Percentiles rank a stretch among this genome's conserved stretches.
These are phyloP conservation scores for Leptinotarsa tumamoca DNA, from an alignment of 2,888 invertebrate species.

Conservation along the genomic window DNA sequence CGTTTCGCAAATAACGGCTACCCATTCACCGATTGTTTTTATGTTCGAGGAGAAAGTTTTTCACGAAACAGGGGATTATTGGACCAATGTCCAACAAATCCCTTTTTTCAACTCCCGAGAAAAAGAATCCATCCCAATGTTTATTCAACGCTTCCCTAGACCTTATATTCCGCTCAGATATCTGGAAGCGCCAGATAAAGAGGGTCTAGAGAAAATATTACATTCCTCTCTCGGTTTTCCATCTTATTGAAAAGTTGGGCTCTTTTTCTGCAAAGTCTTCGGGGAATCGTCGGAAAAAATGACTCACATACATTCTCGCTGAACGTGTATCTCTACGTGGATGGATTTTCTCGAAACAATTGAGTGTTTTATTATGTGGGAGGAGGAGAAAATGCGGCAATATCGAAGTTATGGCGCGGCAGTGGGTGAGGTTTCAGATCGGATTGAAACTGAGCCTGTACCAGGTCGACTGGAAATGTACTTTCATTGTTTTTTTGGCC, in stretches of 20 bases:
- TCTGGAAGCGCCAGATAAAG: constrained; percentile 37
- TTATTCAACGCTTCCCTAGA: constrained; percentile 33
- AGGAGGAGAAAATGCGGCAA: constrained; percentile 10
- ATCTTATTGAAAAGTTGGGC: constrained; percentile 46
- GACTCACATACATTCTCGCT: constrained; percentile 44
- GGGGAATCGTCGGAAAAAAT: constrained; percentile 45
- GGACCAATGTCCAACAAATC: background rate
- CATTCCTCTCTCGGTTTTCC: constrained; percentile 39
- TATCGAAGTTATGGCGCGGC: background rate
- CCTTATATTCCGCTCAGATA: constrained; percentile 36
- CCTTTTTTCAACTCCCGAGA: background rate
- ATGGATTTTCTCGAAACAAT: constrained; percentile 19
- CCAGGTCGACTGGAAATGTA: too few species aligned
- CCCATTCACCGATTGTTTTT: too few species aligned
- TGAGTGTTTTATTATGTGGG: background rate
- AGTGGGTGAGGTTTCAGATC: background rate
- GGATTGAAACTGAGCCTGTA: background rate
- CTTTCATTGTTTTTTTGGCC: too few species aligned
- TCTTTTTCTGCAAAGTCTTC: constrained; percentile 34
- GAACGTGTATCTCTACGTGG: constrained; percentile 31
- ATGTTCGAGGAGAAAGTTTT: background rate
- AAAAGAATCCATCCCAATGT: constrained; percentile 32
- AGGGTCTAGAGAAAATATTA: constrained; percentile 36
- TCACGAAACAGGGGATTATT: background rate
- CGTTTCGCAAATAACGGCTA: too few species aligned